Conservation (phyloP, 2,888 invertebrate genomes). For the Agrenia bidenticulata region DNA sequence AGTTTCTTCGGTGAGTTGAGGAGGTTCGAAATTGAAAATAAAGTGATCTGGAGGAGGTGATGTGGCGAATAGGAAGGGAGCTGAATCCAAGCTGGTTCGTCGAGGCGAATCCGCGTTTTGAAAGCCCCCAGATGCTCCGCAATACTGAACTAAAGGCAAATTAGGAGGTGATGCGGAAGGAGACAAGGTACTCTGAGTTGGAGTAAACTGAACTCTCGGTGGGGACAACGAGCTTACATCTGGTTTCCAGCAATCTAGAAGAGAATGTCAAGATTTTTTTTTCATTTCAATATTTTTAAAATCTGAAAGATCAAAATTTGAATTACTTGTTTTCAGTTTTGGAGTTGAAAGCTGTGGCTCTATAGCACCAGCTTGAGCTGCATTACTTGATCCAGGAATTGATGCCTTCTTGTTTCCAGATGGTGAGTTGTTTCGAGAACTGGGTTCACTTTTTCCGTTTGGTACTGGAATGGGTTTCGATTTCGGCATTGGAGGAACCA, state of each 20-base stretch:
- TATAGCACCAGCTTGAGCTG: conserved; percentile 26
- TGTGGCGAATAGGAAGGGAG: conserved; percentile 49
- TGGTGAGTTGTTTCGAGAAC: conserved; percentile 50
- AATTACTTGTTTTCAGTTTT: conserved; percentile 41
- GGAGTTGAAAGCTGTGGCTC: conserved; percentile 25
- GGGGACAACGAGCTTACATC: conserved; percentile 91
- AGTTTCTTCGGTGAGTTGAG: conserved; percentile 52
- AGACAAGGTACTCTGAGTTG: conserved; percentile 51
- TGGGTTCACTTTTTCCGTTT: conserved; percentile 50
- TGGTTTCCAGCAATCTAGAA: conserved; percentile 58
- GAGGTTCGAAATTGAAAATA: conserved; percentile 53
- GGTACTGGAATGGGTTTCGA: conserved; percentile 53
- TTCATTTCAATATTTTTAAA: too few species aligned
- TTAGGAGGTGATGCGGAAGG: conserved; percentile 52
- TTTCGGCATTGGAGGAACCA: conserved; percentile 52
- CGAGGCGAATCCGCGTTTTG: conserved; percentile 43
- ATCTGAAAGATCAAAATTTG: neutral
- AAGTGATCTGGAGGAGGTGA: conserved; percentile 52
- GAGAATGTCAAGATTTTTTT: neutral
- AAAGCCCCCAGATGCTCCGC: conserved; percentile 42
- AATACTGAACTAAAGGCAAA: conserved; percentile 52
- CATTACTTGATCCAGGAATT: conserved; percentile 29
- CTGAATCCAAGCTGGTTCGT: conserved; percentile 47
- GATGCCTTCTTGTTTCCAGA: conserved; percentile 34
- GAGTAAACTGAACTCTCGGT: conserved; percentile 69